Base-by-base conservation (phyloP, 2,888 invertebrate species). In the Gasteruption jaculator region DNA sequence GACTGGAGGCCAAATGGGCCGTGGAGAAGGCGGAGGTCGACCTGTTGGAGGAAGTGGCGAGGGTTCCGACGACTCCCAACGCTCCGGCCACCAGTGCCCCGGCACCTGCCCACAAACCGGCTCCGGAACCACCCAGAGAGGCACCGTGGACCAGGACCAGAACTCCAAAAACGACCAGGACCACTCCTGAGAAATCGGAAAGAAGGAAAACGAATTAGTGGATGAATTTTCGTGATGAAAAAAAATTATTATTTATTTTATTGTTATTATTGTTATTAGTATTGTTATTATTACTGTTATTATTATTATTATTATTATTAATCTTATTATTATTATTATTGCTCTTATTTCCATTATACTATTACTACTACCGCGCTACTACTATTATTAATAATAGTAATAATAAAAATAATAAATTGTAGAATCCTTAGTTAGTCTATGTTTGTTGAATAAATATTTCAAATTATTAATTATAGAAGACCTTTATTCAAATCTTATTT, bases 21-120 rank as follows among this genome's bases (percentile, higher is more conserved):
- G 82, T 82, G 55, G 69, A 61, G 42, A 69, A 69, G 29, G 63
- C 66, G 34, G 63, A 63, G 47, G 56, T 56, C 36, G 57, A 33
- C 30, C 52, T 60, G 15, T 48, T 54, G 24, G 52, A 50, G 15
- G 63, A 58, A 7, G 54, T 55, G 6, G 68, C 61, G 16, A 69
- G 55, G 6, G 67, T 64, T 6, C 82, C 81, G 6, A 82, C 71
- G 35, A 82, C 76, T 4, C 83, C 83, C 4, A 81, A 72, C 1
- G 74, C 72, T 2, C 83, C 83, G 1, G 82, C 76, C 5, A 77
- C 76, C 11, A 82, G 76, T 7, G 81, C 79, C 26, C 80, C 72
- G 46, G 79, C 76, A 14, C 83, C 83, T 31, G 82, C 79, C 83
- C 83, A 83, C 40, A 83, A 72, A 3, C 83, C 83, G 2, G 81